Evolutionary conservation across 2,797 vertebrate genomes (phyloP).

Genomic region (Tokudaia tokunoshimensis): DNA sequence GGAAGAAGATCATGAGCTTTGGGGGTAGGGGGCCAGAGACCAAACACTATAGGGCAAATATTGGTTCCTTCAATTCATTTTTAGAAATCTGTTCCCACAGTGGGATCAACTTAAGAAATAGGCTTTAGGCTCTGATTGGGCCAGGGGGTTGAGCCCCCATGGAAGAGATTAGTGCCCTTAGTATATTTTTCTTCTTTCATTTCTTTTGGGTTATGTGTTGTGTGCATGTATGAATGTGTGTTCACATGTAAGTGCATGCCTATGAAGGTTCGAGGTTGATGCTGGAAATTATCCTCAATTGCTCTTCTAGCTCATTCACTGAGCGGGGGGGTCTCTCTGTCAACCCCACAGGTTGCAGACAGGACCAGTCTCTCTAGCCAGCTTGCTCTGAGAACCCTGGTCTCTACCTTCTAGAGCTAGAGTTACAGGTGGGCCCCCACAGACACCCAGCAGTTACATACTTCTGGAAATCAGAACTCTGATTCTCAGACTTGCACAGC

Average conservation of each 20-base stretch:
- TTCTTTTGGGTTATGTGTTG: neutral
- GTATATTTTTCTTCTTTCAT: neutral
- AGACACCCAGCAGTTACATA: neutral
- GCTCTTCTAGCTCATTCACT: neutral
- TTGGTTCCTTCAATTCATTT: neutral
- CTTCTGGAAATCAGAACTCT: neutral
- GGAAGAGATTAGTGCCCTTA: neutral
- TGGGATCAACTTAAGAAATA: neutral
- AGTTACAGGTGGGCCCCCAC: neutral
- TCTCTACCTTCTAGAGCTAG: neutral
- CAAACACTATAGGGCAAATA: neutral
- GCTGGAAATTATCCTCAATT: neutral
- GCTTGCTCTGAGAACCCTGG: neutral
- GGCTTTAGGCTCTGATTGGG: neutral
- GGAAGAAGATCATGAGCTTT: neutral
- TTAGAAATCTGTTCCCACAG: neutral
- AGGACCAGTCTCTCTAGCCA: neutral
- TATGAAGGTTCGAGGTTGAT: neutral
- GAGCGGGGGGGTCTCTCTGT: neutral
- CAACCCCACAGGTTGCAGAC: neutral
- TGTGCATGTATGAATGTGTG: neutral
- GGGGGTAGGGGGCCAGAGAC: neutral
- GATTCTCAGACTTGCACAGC: neutral
- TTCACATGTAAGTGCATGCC: neutral
- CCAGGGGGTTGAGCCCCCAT: neutral